Conservation (phyloP, 2,888 invertebrate genomes). For the Hirtodrosophila confusa region DNA sequence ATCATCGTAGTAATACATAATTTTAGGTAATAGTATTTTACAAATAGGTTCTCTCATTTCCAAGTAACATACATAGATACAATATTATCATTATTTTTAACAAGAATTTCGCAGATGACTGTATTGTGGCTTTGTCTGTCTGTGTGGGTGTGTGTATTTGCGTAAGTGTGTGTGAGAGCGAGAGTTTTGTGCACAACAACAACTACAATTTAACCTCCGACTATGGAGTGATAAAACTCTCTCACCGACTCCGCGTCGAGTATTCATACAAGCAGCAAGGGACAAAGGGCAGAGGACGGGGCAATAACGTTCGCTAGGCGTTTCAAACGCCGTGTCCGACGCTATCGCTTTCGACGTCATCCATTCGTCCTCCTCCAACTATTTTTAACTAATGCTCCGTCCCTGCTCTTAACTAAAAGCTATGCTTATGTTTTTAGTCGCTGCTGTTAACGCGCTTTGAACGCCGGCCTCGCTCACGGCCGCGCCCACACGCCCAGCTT, state of each 20-base stretch:
- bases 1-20: slow-evolving; percentile 70
- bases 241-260: slow-evolving; percentile 78
- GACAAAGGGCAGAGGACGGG: slow-evolving; percentile 27
- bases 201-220: slow-evolving; percentile 79
- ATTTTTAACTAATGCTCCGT: slow-evolving; percentile 17
- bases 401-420: slow-evolving; percentile 67
- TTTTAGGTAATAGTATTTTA: slow-evolving; percentile 72
- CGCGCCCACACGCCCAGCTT: slow-evolving; percentile 49
- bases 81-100: slow-evolving; percentile 70
- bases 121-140: slow-evolving; percentile 37
- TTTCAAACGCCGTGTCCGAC: slow-evolving; percentile 63
- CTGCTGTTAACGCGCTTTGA: slow-evolving; percentile 57
- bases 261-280: slow-evolving; percentile 67
- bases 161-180: slow-evolving; percentile 57
- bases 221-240: slow-evolving; percentile 77
- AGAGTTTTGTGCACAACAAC: slow-evolving; percentile 80
- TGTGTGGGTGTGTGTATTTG: slow-evolving; percentile 18
- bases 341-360: slow-evolving; percentile 9
- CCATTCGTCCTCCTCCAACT: slow-evolving; percentile 11
- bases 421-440: slow-evolving; percentile 75
- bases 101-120: slow-evolving; percentile 73
- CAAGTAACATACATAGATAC: slow-evolving; percentile 70
- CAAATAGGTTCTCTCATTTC: slow-evolving; percentile 62
- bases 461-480: slow-evolving; percentile 52
- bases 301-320: slow-evolving; percentile 37